Conservation (phyloP, 1,140 invertebrate species). For the Drosophila miranda region DNA sequence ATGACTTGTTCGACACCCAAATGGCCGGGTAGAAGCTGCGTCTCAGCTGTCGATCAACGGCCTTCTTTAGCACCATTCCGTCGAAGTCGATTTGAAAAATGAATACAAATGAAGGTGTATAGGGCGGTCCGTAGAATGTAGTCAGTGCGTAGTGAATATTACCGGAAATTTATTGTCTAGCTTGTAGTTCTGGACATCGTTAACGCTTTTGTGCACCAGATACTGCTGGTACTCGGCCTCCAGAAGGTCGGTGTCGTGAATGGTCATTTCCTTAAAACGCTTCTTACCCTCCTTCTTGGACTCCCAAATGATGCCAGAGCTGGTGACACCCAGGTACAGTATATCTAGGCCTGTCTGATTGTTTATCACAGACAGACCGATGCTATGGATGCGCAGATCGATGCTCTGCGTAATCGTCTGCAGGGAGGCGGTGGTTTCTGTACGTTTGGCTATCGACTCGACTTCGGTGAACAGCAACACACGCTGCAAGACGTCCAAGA, state of each 20-base stretch:
- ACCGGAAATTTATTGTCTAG: slow-evolving; percentile 69
- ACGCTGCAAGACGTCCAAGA: slow-evolving; percentile 96
- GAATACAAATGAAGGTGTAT: no score
- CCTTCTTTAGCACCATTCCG: slow-evolving; percentile 86
- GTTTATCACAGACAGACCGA: slow-evolving; percentile 97
- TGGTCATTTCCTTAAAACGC: slow-evolving; percentile 89
- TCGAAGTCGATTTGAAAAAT: slow-evolving; percentile 87
- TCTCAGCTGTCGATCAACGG: slow-evolving; percentile 86
- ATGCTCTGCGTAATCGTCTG: slow-evolving; percentile 88
- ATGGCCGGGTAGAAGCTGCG: slow-evolving; percentile 93
- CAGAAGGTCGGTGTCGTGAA: slow-evolving; percentile 85
- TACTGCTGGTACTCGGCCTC: slow-evolving; percentile 94
- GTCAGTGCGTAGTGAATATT: neutral
- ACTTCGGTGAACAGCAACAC: slow-evolving; percentile 94
- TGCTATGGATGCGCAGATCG: slow-evolving; percentile 91
- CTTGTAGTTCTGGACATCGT: slow-evolving; percentile 79
- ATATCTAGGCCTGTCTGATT: slow-evolving; percentile 91
- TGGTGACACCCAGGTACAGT: slow-evolving; percentile 94
- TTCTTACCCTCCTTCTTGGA: slow-evolving; percentile 85
- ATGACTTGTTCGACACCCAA: slow-evolving; percentile 93
- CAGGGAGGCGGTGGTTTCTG: slow-evolving; percentile 85
- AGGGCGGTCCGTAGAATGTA: neutral
- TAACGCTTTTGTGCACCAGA: slow-evolving; percentile 85
- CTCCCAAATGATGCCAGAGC: slow-evolving; percentile 97
- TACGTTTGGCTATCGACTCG: slow-evolving; percentile 88